phyloP scores from a whole-genome alignment of 2,888 invertebrate species.

The Melitaea athalia region DNA sequence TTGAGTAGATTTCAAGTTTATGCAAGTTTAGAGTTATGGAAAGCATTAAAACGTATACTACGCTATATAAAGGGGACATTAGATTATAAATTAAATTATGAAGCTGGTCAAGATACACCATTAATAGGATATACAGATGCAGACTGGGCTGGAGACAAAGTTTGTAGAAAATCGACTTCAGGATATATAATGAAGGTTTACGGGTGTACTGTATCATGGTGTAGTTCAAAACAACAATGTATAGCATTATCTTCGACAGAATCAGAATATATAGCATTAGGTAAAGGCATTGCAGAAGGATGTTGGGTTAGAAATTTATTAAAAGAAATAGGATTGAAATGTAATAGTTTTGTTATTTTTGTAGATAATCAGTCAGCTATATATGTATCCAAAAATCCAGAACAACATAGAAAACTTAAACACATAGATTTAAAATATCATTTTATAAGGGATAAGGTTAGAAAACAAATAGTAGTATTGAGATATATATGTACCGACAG shows the following conservation, averaged over 20 bases:
- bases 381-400: slow-evolving; percentile 5
- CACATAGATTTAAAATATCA: slow-evolving; percentile 2
- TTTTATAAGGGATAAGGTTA: background rate
- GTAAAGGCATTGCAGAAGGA: slow-evolving; percentile 17
- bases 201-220: slow-evolving; percentile 29
- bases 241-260: slow-evolving; percentile 34
- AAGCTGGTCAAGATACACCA: background rate
- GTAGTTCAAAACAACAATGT: slow-evolving; percentile 31
- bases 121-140: slow-evolving; percentile 32
- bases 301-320: slow-evolving; percentile 32
- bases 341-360: background rate
- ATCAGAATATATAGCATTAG: slow-evolving; percentile 12
- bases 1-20: slow-evolving; percentile 2
- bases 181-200: slow-evolving; percentile 33
- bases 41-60: slow-evolving; percentile 5
- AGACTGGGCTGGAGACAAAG: slow-evolving; percentile 32
- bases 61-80: slow-evolving; percentile 8
- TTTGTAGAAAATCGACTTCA: slow-evolving; percentile 33
- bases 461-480: background rate
- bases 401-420: slow-evolving; percentile 5
- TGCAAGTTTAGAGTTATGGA: slow-evolving; percentile 1
- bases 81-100: slow-evolving; percentile 7
- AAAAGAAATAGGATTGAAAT: slow-evolving; percentile 16
- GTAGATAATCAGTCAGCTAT: background rate
- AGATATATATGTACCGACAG: background rate